A percentile compares a stretch with the other conserved stretches of the same genome.
phyloP scores from a whole-genome alignment of 2,113 vertebrate species.

The Aleadryas rufinucha region DNA sequence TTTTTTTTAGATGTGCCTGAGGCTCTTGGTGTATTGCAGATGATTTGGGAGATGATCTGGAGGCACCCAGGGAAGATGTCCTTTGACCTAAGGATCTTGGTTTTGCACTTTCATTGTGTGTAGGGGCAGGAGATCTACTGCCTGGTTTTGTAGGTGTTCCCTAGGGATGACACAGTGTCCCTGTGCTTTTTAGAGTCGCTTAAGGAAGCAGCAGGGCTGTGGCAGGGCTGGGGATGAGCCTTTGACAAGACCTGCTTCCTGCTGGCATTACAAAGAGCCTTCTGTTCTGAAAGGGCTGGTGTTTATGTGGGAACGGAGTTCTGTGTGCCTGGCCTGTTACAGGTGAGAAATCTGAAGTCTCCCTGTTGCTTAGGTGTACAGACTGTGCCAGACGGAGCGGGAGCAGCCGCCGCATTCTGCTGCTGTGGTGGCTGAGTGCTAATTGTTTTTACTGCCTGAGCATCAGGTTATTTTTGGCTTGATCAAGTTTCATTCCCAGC shows the following conservation, averaged over 20 bases:
- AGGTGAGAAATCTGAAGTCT: background rate
- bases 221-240: background rate
- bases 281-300: background rate
- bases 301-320: background rate
- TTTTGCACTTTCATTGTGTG: rapidly evolving
- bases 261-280: background rate
- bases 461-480: slow-evolving; percentile 2
- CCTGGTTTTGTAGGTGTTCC: background rate
- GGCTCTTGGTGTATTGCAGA: rapidly evolving
- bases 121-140: background rate
- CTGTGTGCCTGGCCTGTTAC: background rate
- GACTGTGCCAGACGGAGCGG: background rate
- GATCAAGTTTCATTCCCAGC: background rate
- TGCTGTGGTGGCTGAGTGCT: background rate
- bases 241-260: background rate
- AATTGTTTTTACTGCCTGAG: slow-evolving; percentile 18
- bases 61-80: background rate
- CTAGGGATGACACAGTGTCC: background rate
- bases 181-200: background rate
- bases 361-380: background rate
- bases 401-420: background rate
- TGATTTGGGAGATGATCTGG: background rate
- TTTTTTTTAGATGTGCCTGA: background rate
- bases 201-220: background rate
- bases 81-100: background rate